Base-by-base conservation (phyloP, 2,888 invertebrate genomes). In the Macrostomum cliftonense region DNA sequence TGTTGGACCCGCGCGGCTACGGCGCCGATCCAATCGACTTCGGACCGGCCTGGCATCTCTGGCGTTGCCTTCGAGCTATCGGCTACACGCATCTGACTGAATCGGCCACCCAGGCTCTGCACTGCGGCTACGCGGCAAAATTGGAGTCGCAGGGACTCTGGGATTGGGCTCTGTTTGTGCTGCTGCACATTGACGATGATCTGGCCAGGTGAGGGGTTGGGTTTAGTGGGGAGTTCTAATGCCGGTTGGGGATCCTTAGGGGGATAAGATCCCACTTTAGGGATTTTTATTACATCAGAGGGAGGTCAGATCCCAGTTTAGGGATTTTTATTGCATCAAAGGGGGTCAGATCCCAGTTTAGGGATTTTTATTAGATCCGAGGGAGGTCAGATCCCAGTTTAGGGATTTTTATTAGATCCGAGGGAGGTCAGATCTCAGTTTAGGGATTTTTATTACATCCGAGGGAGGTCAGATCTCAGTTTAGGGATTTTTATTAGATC, bases 141-240 rank as follows among this genome's bases (percentile, higher is more conserved):
- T 70, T 93, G 49, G 87, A 88, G 68, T 77, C 80, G 28, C 69
- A 78, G 47, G 84, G 82, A 0, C 71, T 80, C 21, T 91, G 88
- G 85, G 81, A 86, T 40, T 82, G 84, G 78, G 80, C 88, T 0
- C 75, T 84, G 21, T 87, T 82, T 65, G 82, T 82, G 1, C 71
- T 85, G 16, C 61, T 73, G 12, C 73, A 73, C 56, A 59, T 73
- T 37, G 52, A 58, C 13, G 62, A 71, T 53, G 28, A 28, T 28
- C 9, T 1, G 47, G 60, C 13, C 57, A 62, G 2, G 50, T 55
- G 13, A n/a, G 17, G 17, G 45, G 9, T 9, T 28, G 28, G 5
- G 5, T 28, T 9, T 28, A 28, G 28, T 28, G 4, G 28, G 9
- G 28, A 28, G 9, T 28, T 28, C 28, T 7, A 9, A 28, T 28